These are phyloP conservation scores for Eristalinus aeneus DNA, from an alignment of 2,888 invertebrate genomes.

Conservation along the genomic window DNA sequence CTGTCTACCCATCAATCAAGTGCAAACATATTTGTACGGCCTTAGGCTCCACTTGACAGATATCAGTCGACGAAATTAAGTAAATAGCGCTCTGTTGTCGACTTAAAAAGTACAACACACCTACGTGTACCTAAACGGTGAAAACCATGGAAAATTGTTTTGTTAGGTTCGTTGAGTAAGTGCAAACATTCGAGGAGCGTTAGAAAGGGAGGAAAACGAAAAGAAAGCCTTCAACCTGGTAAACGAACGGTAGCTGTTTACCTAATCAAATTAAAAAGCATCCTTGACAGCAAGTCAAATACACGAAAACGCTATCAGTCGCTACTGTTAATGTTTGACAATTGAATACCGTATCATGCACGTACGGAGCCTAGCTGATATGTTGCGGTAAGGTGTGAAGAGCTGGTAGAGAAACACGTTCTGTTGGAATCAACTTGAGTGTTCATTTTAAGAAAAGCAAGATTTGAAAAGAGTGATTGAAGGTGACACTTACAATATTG, in stretches of 20 bases:
- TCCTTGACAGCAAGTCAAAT: slow-evolving; percentile 54
- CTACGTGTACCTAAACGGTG: slow-evolving; percentile 14
- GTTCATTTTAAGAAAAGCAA: slow-evolving; percentile 16
- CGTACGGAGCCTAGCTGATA: neutral
- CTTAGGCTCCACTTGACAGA: slow-evolving; percentile 32
- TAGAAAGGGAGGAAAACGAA: neutral
- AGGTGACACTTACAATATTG: slow-evolving; percentile 16
- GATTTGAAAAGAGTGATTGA: neutral
- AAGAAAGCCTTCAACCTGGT: neutral
- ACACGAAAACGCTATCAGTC: slow-evolving; percentile 51
- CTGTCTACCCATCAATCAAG: slow-evolving; percentile 62
- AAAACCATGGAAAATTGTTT: slow-evolving; percentile 38
- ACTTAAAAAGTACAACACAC: slow-evolving; percentile 39
- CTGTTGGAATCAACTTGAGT: slow-evolving; percentile 16
- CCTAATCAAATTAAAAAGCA: slow-evolving; percentile 49
- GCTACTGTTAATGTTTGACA: slow-evolving; percentile 48
- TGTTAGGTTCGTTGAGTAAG: slow-evolving; percentile 34
- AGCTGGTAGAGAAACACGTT: neutral
- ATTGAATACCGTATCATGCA: slow-evolving; percentile 22
- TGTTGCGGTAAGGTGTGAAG: neutral
- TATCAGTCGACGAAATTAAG: slow-evolving; percentile 35
- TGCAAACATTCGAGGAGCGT: slow-evolving; percentile 12
- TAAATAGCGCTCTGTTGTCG: slow-evolving; percentile 58
- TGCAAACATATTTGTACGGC: slow-evolving; percentile 38
- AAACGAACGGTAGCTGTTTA: slow-evolving; percentile 53